phyloP scores from a whole-genome alignment of 1,140 invertebrate genomes.

The Acromyrmex heyeri region DNA sequence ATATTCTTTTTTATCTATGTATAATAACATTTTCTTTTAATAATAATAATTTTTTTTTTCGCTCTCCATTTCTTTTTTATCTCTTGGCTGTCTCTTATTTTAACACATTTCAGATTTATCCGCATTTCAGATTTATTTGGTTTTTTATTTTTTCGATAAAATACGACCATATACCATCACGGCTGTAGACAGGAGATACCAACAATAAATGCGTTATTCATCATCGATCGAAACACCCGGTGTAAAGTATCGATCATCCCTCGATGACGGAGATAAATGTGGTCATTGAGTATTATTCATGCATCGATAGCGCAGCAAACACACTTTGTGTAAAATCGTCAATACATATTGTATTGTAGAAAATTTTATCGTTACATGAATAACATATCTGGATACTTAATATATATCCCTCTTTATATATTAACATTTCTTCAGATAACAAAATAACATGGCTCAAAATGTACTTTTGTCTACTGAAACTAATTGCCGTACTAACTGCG shows the following conservation, averaged over 20 bases:
- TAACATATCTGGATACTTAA: background rate
- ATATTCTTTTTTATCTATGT: background rate
- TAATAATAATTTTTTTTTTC: background rate
- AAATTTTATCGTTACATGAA: slow-evolving; percentile 6
- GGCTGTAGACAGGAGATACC: slow-evolving; percentile 22
- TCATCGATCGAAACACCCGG: slow-evolving; percentile 36
- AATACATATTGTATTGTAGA: background rate
- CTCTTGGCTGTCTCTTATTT: slow-evolving; percentile 5
- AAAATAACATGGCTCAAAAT: background rate
- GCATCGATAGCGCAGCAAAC: background rate
- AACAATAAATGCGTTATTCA: slow-evolving; percentile 39
- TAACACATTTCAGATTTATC: background rate
- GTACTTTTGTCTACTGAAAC: background rate
- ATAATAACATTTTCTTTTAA: background rate
- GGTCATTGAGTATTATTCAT: slow-evolving; percentile 22
- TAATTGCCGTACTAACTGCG: background rate
- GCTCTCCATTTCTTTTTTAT: background rate
- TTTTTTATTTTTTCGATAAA: slow-evolving; percentile 24
- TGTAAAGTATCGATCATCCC: slow-evolving; percentile 29
- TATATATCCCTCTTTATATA: background rate
- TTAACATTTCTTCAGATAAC: background rate
- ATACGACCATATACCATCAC: slow-evolving; percentile 19
- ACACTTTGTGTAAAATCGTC: background rate
- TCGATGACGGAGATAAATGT: slow-evolving; percentile 34
- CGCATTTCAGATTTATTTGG: background rate